Evolutionary conservation across 2,797 vertebrate genomes (phyloP).

Genomic region (Myotis planiceps): DNA sequence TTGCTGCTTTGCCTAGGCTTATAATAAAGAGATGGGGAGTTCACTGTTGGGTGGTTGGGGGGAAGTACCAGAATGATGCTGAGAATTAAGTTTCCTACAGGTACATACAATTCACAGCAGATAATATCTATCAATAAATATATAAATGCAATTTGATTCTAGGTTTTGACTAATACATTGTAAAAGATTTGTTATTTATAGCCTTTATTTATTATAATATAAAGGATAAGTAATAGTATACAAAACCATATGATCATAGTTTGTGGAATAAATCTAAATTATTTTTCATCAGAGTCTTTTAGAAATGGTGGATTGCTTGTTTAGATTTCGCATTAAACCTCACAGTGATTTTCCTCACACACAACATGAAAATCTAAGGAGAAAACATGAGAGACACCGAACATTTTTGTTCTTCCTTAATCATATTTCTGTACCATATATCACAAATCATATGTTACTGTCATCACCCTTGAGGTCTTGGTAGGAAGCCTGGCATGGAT

Average conservation of each 20-base stretch:
- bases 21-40: neutral
- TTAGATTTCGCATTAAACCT: neutral
- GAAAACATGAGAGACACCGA: neutral
- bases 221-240: neutral
- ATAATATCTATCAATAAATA: neutral
- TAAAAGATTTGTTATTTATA: neutral
- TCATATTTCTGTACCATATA: neutral
- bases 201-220: neutral
- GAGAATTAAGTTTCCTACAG: neutral
- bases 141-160: neutral
- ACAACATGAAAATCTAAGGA: constrained; percentile 18
- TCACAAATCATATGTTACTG: neutral
- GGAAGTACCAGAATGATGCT: neutral
- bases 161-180: neutral
- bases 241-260: neutral
- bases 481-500: neutral
- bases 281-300: neutral
- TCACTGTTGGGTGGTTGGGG: neutral
- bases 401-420: constrained; percentile 4
- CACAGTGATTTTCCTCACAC: neutral
- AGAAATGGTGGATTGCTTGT: neutral
- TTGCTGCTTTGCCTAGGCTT: neutral
- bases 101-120: neutral
- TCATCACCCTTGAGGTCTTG: neutral
- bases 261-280: neutral